These are phyloP conservation scores for Centropyge bicolor DNA, from an alignment of 2,797 vertebrate species.

Conservation along the genomic window DNA sequence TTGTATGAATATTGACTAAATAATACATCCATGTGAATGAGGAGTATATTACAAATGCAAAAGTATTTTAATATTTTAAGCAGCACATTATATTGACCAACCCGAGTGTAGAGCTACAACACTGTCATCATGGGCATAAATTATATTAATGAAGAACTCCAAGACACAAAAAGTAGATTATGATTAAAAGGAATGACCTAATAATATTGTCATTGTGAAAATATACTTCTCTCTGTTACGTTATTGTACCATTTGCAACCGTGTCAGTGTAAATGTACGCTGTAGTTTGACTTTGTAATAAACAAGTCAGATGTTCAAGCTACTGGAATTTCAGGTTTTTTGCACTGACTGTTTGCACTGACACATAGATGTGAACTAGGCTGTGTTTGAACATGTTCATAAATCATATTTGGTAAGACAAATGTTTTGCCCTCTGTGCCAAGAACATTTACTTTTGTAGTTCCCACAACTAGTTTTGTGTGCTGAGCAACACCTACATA, in stretches of 20 bases:
- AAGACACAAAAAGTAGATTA: neutral
- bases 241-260: neutral
- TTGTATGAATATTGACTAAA: neutral
- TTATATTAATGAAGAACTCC: neutral
- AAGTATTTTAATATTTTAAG: neutral
- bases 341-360: slow-evolving; percentile 53
- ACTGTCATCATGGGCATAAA: neutral
- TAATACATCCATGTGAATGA: no score
- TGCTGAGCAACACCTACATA: slow-evolving; percentile 1
- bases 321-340: slow-evolving; percentile 81
- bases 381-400: slow-evolving; percentile 76
- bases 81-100: neutral
- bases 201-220: neutral
- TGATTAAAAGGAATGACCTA: neutral
- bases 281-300: slow-evolving; percentile 31
- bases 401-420: slow-evolving; percentile 58
- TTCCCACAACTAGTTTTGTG: slow-evolving; percentile 38
- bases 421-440: slow-evolving; percentile 36
- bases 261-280: neutral
- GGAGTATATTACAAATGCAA: neutral
- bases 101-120: no score
- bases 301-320: slow-evolving; percentile 48
- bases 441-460: slow-evolving; percentile 28
- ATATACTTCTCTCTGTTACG: neutral
- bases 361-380: slow-evolving; percentile 60